Evolutionary conservation across 1,140 invertebrate species (phyloP).

Genomic region (Amphibalanus amphitrite): DNA sequence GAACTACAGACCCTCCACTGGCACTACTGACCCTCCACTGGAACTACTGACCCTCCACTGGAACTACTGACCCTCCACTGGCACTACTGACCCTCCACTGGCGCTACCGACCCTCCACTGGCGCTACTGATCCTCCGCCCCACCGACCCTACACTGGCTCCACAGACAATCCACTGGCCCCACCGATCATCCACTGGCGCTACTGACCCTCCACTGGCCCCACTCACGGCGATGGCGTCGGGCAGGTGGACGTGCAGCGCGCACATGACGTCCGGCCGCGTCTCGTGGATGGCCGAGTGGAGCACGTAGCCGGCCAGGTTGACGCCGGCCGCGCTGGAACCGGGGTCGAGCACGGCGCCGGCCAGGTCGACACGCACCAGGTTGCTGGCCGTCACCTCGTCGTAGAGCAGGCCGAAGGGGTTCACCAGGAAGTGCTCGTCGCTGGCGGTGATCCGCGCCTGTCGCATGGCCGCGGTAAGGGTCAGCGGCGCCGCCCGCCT

Average conservation of each 20-base stretch:
- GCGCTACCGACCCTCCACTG: no score
- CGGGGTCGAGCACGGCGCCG: slow-evolving; percentile 16
- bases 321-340: slow-evolving; percentile 69
- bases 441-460: slow-evolving; percentile 80
- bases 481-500: not conserved
- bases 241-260: slow-evolving; percentile 88
- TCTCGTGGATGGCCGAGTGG: slow-evolving; percentile 91
- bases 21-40: no score
- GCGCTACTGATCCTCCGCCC: no score
- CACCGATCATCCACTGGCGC: no score
- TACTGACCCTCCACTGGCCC: no score
- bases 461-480: slow-evolving; percentile 4
- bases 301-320: slow-evolving; percentile 63
- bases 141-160: no score
- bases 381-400: slow-evolving; percentile 94
- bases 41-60: no score
- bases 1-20: no score
- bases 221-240: slow-evolving; percentile 59
- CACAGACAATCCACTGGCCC: no score
- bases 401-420: slow-evolving; percentile 87
- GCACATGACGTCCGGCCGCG: slow-evolving; percentile 88
- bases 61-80: no score
- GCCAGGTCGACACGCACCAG: slow-evolving; percentile 92
- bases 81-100: no score
- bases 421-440: slow-evolving; percentile 93